phyloP scores from a whole-genome alignment of 2,888 invertebrate genomes.

The Pyralis farinalis region DNA sequence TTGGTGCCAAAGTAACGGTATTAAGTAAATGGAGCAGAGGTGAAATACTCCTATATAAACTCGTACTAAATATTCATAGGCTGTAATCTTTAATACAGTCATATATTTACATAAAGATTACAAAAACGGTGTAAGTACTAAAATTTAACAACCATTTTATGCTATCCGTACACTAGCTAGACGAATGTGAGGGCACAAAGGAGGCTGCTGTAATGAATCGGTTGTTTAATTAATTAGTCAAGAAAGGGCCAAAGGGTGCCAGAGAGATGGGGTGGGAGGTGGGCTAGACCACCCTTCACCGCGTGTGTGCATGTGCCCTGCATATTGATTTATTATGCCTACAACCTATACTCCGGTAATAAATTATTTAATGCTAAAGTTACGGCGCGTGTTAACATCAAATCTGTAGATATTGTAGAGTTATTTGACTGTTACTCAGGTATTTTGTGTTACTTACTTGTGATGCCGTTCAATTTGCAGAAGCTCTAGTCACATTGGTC shows the following conservation, averaged over 20 bases:
- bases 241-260: slow-evolving; percentile 64
- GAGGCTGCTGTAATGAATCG: slow-evolving; percentile 85
- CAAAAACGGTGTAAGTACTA: too few species aligned
- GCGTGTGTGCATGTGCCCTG: slow-evolving; percentile 70
- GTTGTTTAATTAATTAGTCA: slow-evolving; percentile 88
- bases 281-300: slow-evolving; percentile 31
- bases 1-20: too few species aligned
- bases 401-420: too few species aligned
- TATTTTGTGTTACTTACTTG: too few species aligned
- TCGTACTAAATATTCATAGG: too few species aligned
- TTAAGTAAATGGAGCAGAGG: too few species aligned
- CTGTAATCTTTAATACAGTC: too few species aligned
- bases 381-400: slow-evolving; percentile 54
- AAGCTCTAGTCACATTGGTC: too few species aligned
- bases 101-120: neutral
- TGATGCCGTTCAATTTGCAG: too few species aligned
- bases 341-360: slow-evolving; percentile 58
- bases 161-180: slow-evolving; percentile 56
- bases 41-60: too few species aligned
- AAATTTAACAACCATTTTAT: slow-evolving; percentile 18
- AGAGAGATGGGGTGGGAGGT: slow-evolving; percentile 16
- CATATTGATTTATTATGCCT: slow-evolving; percentile 79
- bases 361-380: slow-evolving; percentile 78
- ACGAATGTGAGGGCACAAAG: slow-evolving; percentile 78
- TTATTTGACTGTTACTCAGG: too few species aligned